Evolutionary conservation across 2,888 invertebrate species (phyloP).

Genomic region (Phortica magna): DNA sequence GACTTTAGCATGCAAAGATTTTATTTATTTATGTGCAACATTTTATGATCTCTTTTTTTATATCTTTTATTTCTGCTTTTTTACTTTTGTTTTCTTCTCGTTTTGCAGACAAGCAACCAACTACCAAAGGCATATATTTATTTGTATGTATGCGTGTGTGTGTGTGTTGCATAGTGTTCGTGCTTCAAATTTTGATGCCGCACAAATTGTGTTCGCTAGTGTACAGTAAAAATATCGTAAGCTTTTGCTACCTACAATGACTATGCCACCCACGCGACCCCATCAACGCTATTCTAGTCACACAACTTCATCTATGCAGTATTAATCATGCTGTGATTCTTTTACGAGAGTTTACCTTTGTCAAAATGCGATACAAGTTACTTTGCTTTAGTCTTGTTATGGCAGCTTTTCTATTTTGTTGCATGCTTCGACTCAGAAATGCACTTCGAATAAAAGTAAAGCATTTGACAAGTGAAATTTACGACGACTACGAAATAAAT

Average conservation of each 20-base stretch:
- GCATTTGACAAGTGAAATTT: too few relatives aligned
- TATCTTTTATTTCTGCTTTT: not conserved
- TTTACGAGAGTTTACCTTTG: not conserved
- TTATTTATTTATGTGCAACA: slow-evolving; percentile 32
- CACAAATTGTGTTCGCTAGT: not conserved
- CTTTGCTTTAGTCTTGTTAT: not conserved
- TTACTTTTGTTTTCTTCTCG: not conserved
- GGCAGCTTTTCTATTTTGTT: not conserved
- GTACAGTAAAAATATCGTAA: too few relatives aligned
- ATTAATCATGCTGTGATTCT: slow-evolving; percentile 18
- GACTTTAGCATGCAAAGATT: not conserved
- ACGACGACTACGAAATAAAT: too few relatives aligned
- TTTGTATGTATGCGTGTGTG: not conserved
- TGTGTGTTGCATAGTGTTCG: slow-evolving; percentile 42
- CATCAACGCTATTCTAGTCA: slow-evolving; percentile 8
- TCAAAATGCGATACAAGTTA: not conserved
- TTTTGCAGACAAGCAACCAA: too few relatives aligned
- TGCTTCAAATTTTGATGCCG: slow-evolving; percentile 53
- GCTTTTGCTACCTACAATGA: not conserved
- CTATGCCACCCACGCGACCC: too few relatives aligned
- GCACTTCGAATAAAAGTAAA: too few relatives aligned
- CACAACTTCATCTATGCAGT: slow-evolving; percentile 6
- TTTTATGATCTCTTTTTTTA: slow-evolving; percentile 17
- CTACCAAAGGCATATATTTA: too few relatives aligned
- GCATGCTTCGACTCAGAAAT: not conserved